Base-by-base conservation (phyloP, 2,797 vertebrate species). In the Silurus aristotelis region DNA sequence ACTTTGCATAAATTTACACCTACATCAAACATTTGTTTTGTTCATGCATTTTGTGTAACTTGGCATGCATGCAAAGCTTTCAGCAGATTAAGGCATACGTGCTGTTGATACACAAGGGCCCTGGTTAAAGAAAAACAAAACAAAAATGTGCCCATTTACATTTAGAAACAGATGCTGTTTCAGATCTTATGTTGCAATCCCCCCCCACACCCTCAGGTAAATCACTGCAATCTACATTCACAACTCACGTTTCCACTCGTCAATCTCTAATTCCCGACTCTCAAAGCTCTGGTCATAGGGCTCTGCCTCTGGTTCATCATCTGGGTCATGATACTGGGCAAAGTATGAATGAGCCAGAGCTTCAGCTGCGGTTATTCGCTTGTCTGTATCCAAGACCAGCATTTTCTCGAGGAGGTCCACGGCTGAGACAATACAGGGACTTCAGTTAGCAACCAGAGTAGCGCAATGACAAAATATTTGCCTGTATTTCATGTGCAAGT, bases 251-350 rank as follows among this genome's bases (percentile, higher is more conserved):
- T 99, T 99, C 98, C 98, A 99, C 89, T 99, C 98, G 22, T 98
- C 97, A 22, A 99, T 99, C 83, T 96, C 96, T 72, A 99, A 96
- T 83, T 99, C 98, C 60, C 96, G 95, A 90, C 97, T 99, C 92
- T 99, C 98, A 85, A 99, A 99, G 86, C 97, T 99, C 95, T 99
- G 98, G 93, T 99, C 98, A 0, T 98, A 99, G 3, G 97, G 97
- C 8, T 98, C 97, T 0, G 98, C 98, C 90, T 98, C 97, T 0
- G 98, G 98, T 85, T 99, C 98, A 3, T 99, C 98, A 0, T 99
- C 98, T 0, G 98, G 97, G 90, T 99, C 98, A 0, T 99, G 98
- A 90, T 99, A 99, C 90, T 99, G 97, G 61, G 95, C 87, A 3
- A 99, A 99, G 92, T 99, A 99, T 6, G 95, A 90, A 1, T 99